Conservation (phyloP, 2,797 vertebrate species). For the Xenentodon cancila region DNA sequence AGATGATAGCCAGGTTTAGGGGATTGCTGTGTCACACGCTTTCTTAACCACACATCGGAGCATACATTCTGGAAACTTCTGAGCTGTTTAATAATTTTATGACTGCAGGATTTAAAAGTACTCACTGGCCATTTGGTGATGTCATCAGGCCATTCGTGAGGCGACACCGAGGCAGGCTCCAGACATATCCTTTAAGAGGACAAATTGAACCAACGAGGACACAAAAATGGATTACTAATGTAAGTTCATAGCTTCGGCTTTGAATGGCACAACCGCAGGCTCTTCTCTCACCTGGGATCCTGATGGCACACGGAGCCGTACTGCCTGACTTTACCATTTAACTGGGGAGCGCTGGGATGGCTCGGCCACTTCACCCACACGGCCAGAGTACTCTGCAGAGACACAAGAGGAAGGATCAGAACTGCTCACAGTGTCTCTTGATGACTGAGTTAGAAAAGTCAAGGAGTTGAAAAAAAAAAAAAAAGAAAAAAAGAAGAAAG, state of each 20-base stretch:
- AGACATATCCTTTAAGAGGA: constrained; percentile 88
- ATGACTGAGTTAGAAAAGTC: constrained; percentile 4
- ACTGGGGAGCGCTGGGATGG: constrained; percentile 87
- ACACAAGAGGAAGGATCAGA: constrained; percentile 28
- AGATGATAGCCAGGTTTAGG: no score
- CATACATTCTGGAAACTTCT: no score
- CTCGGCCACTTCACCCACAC: constrained; percentile 97
- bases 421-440: background rate
- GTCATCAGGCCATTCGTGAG: constrained; percentile 98
- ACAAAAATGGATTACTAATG: background rate
- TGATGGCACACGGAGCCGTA: constrained; percentile 97
- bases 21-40: no score
- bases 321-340: constrained; percentile 84
- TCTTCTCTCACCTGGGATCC: constrained; percentile 88
- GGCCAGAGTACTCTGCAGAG: constrained; percentile 89
- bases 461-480: background rate
- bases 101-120: constrained; percentile 10
- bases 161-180: constrained; percentile 93
- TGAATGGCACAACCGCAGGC: background rate
- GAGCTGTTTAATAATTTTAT: no score
- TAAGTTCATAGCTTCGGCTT: background rate
- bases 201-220: background rate
- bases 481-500: background rate
- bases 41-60: no score
- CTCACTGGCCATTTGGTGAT: constrained; percentile 99